phyloP scores from a whole-genome alignment of 2,888 invertebrate species.

The Yponomeuta plumbellus region DNA sequence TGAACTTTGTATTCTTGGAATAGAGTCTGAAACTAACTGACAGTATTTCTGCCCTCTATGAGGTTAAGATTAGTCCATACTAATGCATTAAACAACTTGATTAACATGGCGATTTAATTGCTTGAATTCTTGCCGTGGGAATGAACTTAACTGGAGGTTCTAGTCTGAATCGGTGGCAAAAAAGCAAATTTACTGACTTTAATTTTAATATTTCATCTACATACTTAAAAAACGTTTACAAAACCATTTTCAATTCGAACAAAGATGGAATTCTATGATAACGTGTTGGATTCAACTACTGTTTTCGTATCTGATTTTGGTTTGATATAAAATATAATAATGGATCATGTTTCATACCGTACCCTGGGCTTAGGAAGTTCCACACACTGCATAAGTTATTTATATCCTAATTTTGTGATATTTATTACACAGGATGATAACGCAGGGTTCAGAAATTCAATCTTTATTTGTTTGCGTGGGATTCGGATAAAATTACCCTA shows the following conservation, averaged over 20 bases:
- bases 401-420: neutral
- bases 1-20: too few species aligned
- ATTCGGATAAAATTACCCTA: neutral
- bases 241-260: neutral
- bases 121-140: neutral
- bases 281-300: neutral
- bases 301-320: neutral
- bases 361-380: neutral
- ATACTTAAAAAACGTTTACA: too few species aligned
- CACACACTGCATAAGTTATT: neutral
- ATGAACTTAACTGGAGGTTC: neutral
- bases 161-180: too few species aligned
- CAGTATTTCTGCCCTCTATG: too few species aligned
- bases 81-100: neutral
- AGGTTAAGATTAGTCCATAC: neutral
- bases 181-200: too few species aligned
- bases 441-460: neutral
- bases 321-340: neutral
- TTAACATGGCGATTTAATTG: neutral
- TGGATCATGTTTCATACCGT: neutral
- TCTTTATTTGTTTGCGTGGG: constrained; percentile 20
- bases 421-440: neutral
- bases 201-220: too few species aligned
- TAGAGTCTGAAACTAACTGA: too few species aligned
- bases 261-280: neutral